Percentiles rank a stretch among this genome's conserved stretches.
These are phyloP conservation scores for Silurus meridionalis DNA, from an alignment of 2,113 vertebrate genomes.

Conservation along the genomic window DNA sequence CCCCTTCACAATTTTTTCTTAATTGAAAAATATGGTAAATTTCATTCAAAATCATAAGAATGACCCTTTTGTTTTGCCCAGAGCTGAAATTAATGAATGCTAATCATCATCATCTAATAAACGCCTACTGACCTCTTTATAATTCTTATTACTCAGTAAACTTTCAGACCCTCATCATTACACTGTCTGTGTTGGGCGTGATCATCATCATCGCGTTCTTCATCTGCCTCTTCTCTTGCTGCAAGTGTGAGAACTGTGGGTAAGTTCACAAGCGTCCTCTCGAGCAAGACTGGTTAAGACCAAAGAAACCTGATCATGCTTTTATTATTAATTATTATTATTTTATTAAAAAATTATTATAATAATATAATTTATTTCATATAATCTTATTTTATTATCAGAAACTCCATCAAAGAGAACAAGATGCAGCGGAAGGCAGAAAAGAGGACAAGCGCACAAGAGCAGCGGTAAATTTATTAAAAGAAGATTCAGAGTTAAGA, in stretches of 20 bases:
- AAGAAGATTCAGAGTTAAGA: not conserved
- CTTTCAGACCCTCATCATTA: constrained; percentile 90
- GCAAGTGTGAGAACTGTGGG: constrained; percentile 79
- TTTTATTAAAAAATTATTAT: too few relatives aligned
- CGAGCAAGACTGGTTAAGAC: not conserved
- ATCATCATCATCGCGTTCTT: constrained; percentile 77
- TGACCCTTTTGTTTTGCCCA: not conserved
- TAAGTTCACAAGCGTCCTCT: constrained; percentile 60
- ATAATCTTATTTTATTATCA: constrained; percentile 28
- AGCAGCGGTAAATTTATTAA: constrained; percentile 79
- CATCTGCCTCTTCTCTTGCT: constrained; percentile 86
- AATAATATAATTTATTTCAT: too few relatives aligned
- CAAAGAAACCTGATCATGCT: not conserved
- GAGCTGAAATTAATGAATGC: not conserved
- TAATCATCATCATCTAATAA: not conserved
- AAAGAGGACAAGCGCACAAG: constrained; percentile 79
- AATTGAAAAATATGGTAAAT: not conserved
- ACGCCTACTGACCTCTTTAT: not conserved
- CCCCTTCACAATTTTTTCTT: not conserved
- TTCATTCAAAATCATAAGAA: not conserved
- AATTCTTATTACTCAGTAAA: constrained; percentile 76
- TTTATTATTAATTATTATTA: not conserved
- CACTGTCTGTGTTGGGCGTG: constrained; percentile 82
- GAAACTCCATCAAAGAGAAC: constrained; percentile 68
- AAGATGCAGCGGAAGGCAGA: constrained; percentile 75